Base-by-base conservation (phyloP, 1,140 invertebrate genomes). In the Drosophila azteca region DNA sequence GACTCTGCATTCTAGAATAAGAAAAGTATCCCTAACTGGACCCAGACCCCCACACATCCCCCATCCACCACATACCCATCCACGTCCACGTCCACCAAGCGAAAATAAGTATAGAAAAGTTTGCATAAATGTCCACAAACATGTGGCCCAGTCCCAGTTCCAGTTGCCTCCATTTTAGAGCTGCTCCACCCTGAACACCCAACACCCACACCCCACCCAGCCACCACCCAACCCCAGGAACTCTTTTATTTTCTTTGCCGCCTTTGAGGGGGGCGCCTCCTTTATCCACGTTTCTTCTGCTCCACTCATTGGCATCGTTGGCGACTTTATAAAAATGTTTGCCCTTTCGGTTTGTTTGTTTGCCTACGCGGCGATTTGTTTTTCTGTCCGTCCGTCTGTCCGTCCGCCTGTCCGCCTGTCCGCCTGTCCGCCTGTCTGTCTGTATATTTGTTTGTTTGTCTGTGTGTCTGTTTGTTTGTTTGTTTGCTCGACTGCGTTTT, bases 291-390 rank as follows among this genome's bases (percentile, higher is more conserved):
- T 49, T 41, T 53, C 39, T 22, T 48, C 20, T 13, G 45, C 20
- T 17, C 39, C 48, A 53, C 71, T 75, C 61, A 75, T 75, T 75
- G 72, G 72, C 70, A 50, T 75, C 61, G 44, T 53, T 44, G 82
- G 82, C 79, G 79, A 87, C 83, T 88, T 82, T 88, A 88, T 88
- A 88, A 88, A 88, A 88, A 88, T 88, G 83, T 88, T 88, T 88
- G 83, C 64, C 72, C 61, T 85, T 39, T 80, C 77, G 68, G 75
- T 80, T 77, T 71, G 79, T 79, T 85, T 83, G 81, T 80, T 77
- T 78, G 75, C 88, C 58, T 81, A 63, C 81, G 59, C 55, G 54
- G 73, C 67, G 61, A 67, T 85, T 73, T 77, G 72, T 80, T 70
- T 67, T 60, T 74, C 53, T 74, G 46, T 67, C 60, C 22, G 17